phyloP scores from a whole-genome alignment of 2,888 invertebrate genomes.

The Tubulanus polymorphus region DNA sequence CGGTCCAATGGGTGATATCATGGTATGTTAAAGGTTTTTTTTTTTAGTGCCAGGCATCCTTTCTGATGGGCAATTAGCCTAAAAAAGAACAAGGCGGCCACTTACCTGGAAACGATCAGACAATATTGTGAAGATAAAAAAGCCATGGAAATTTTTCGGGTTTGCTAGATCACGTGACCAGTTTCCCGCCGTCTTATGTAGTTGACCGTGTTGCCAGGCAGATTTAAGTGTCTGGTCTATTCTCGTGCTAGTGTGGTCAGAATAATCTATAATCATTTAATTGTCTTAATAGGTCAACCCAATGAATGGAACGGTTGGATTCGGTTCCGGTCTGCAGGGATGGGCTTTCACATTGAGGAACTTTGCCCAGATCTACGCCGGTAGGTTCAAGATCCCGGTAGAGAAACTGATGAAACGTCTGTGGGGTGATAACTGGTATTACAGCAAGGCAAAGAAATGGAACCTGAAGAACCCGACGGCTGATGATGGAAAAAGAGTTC shows the following conservation, averaged over 20 bases:
- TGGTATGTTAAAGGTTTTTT: conserved; percentile 60
- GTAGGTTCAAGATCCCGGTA: conserved; percentile 86
- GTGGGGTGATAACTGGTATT: conserved; percentile 99
- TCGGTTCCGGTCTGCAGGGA: conserved; percentile 98
- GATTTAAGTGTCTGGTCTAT: no score
- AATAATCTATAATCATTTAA: no score
- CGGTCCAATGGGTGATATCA: conserved; percentile 99
- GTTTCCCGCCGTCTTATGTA: no score
- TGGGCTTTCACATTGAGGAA: conserved; percentile 99
- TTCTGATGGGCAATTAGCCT: no score
- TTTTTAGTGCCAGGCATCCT: neutral
- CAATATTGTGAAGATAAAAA: no score
- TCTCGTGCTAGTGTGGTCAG: no score
- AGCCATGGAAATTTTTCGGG: no score
- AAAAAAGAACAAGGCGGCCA: no score
- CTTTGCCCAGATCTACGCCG: conserved; percentile 98
- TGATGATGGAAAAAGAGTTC: conserved; percentile 41
- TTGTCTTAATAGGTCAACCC: conserved; percentile 70
- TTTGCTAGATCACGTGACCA: no score
- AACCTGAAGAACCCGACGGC: conserved; percentile 52
- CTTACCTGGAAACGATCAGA: no score
- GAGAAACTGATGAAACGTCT: conserved; percentile 89
- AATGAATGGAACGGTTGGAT: conserved; percentile 97
- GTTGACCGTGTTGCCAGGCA: no score
- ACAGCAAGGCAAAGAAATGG: conserved; percentile 97